Evolutionary conservation across 2,888 invertebrate species (phyloP).

Genomic region (Eupeodes latifasciatus): DNA sequence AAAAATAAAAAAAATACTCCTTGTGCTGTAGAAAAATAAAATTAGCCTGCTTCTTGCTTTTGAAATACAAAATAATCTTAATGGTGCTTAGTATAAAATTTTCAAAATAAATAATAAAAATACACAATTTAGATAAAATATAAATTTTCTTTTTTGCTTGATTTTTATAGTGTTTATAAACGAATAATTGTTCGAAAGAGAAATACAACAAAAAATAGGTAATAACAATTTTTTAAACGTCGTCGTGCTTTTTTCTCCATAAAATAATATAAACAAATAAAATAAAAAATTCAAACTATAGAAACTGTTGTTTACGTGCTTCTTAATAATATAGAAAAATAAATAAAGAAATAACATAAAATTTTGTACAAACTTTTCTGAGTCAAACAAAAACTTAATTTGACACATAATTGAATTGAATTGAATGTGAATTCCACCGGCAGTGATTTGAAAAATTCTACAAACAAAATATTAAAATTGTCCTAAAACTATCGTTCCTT

Average conservation of each 20-base stretch:
- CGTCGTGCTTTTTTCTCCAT: background rate
- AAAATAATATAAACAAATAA: constrained; percentile 13
- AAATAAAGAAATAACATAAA: background rate
- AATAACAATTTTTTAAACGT: constrained; percentile 12
- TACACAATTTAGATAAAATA: constrained; percentile 34
- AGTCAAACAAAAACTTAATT: constrained; percentile 4
- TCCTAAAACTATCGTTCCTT: constrained; percentile 17
- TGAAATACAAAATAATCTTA: constrained; percentile 61
- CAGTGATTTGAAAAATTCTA: background rate
- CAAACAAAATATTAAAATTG: background rate
- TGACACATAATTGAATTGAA: background rate
- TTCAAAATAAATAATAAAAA: constrained; percentile 18
- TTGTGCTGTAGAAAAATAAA: constrained; percentile 59
- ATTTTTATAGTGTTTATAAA: constrained; percentile 49
- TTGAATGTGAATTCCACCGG: constrained; percentile 24
- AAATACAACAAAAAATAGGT: background rate
- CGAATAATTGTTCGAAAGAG: constrained; percentile 10
- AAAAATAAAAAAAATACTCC: constrained; percentile 24
- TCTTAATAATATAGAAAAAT: background rate
- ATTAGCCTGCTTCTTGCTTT: constrained; percentile 62
- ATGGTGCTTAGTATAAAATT: constrained; percentile 68
- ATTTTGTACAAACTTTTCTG: background rate
- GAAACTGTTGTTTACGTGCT: constrained; percentile 4
- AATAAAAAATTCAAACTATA: constrained; percentile 11
- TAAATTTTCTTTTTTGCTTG: background rate